Evolutionary conservation across 1,140 invertebrate genomes (phyloP).

Genomic region (Lerema accius): DNA sequence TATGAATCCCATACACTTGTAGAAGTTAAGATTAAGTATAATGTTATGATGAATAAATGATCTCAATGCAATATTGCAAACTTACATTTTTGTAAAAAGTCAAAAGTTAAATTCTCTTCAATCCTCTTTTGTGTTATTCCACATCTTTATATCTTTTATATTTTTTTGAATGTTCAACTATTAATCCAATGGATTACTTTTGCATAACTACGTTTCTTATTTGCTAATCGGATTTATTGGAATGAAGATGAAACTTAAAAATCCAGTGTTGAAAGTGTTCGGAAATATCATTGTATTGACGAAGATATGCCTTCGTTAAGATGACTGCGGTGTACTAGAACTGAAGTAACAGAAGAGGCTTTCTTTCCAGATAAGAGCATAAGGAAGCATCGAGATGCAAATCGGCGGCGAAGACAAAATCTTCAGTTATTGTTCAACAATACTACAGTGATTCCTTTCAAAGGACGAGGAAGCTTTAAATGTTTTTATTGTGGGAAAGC

Average conservation of each 20-base stretch:
- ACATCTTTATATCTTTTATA: too few relatives aligned
- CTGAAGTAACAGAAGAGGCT: constrained; percentile 52
- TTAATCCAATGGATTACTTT: too few relatives aligned
- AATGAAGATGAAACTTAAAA: background rate
- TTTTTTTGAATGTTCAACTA: too few relatives aligned
- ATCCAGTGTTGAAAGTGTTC: background rate
- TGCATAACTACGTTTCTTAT: too few relatives aligned
- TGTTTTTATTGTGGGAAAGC: constrained; percentile 58
- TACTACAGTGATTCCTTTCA: constrained; percentile 63
- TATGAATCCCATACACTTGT: constrained; percentile 35
- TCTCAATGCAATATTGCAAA: constrained; percentile 13
- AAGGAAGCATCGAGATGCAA: constrained; percentile 43
- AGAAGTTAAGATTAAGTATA: background rate
- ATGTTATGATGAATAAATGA: background rate
- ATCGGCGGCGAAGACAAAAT: constrained; percentile 43
- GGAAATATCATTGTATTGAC: background rate
- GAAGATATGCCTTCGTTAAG: background rate
- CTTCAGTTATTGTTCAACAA: constrained; percentile 63
- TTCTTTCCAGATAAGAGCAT: constrained; percentile 67
- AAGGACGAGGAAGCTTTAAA: constrained; percentile 54
- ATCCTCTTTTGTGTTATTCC: too few relatives aligned
- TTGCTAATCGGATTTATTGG: too few relatives aligned
- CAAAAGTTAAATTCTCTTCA: too few relatives aligned
- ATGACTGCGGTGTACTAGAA: constrained; percentile 1
- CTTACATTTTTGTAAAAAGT: too few relatives aligned